Evolutionary conservation across 2,113 vertebrate genomes (phyloP), one percentile per base, ranked within the genome.

Genomic region (Petrocephalus zakoni): DNA sequence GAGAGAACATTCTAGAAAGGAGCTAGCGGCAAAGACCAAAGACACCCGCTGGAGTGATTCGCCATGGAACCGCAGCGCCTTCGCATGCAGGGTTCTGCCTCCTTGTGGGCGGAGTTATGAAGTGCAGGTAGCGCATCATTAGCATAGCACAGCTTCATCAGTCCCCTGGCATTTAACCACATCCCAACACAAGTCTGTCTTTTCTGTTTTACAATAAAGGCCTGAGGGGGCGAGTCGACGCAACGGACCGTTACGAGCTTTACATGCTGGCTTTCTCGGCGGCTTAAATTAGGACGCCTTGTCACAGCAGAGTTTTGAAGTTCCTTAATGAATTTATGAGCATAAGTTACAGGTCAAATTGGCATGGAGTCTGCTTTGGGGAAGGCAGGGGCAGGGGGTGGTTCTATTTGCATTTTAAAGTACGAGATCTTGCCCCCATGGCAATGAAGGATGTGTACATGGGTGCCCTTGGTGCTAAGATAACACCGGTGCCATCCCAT

Each of bases 391-490:
- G n/a, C 2, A 21, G 58, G 21, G 5, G 88, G 85, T n/a, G 72
- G 52, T 49, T 49, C 21, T 19, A 85, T 89, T 86, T 88, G 81
- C 86, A 89, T 88, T 89, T 89, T 72, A 78, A 90, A 90, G 87
- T 22, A 46, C 75, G 83, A 49, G 82, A 85, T 42, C 64, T 75
- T 75, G 52, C 85, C 84, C 61, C 51, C 46, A 49, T 58, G 89
- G 64, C 83, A 85, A 68, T 25, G 8, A 53, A 47, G 58, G n/a
- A 42, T 49, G 61, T 25, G 34, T 55, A 46, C 13, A 34, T 22
- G 49, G 58, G 49, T 85, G 51, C 72, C 83, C 89, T 85, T 52
- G 78, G 42, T 82, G 37, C 61, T 25, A 10, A 25, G 61, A n/a
- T 68, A 68, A n/a, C 19, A 22, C 61, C 1, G 2, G 61, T 68